These are phyloP conservation scores for Gastrophryne carolinensis DNA, from an alignment of 2,797 vertebrate genomes.

Conservation along the genomic window DNA sequence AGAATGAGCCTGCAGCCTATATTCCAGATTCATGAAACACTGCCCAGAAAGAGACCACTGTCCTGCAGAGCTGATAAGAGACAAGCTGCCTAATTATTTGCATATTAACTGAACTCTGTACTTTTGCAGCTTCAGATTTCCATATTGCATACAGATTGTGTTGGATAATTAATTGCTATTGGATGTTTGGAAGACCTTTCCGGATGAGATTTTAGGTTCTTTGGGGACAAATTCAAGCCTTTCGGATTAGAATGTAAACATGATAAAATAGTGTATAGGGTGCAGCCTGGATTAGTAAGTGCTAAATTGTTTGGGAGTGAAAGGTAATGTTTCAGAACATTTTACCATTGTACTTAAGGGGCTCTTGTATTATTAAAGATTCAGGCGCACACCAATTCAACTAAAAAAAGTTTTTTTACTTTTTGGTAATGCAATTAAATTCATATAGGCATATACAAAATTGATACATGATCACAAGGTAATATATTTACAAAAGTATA, in stretches of 20 bases:
- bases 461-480: too few species aligned
- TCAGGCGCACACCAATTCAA: too few species aligned
- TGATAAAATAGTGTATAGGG: background rate
- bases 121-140: background rate
- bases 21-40: background rate
- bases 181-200: background rate
- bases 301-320: background rate
- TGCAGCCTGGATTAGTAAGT: background rate
- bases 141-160: background rate
- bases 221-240: background rate
- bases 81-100: constrained; percentile 22
- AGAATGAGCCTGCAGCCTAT: constrained; percentile 17
- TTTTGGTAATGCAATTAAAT: too few species aligned
- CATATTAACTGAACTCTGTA: constrained; percentile 31
- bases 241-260: background rate
- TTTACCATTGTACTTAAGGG: too few species aligned
- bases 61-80: constrained; percentile 15
- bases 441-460: too few species aligned
- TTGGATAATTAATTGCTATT: constrained; percentile 3
- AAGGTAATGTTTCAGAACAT: background rate
- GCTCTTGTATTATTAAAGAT: too few species aligned
- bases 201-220: background rate
- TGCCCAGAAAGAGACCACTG: background rate
- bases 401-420: too few species aligned
- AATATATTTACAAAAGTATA: too few species aligned